Evolutionary conservation across 53 echinoderm and acorn worm genomes (phyloP).

Genomic region (Holothuria leucospilota): DNA sequence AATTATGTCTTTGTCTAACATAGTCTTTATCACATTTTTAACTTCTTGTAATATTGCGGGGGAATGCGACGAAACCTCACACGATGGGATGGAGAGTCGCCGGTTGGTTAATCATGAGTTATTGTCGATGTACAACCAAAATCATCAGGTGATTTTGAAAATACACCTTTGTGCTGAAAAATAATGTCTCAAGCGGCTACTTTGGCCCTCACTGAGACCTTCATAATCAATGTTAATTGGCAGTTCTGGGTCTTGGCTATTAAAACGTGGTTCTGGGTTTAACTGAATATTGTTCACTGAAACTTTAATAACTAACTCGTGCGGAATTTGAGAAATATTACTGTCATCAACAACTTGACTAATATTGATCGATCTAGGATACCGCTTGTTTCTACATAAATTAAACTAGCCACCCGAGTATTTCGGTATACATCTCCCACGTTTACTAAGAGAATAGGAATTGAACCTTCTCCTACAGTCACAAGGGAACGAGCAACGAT

Average conservation of each 20-base stretch:
- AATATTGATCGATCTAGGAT: background rate
- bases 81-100: conserved; percentile 20
- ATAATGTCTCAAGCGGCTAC: background rate
- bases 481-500: background rate
- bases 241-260: background rate
- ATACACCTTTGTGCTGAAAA: conserved; percentile 20
- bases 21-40: background rate
- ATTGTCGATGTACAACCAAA: conserved; percentile 42
- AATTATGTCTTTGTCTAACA: background rate
- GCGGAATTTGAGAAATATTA: too few species aligned
- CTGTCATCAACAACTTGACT: too few species aligned
- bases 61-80: conserved; percentile 39
- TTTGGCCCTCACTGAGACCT: background rate
- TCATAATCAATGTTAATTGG: background rate
- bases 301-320: too few species aligned
- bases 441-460: background rate
- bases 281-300: too few species aligned
- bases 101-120: conserved; percentile 42
- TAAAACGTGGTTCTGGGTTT: background rate
- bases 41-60: conserved; percentile 33
- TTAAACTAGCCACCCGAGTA: too few species aligned
- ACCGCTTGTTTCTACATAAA: too few species aligned
- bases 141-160: conserved; percentile 27
- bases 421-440: background rate
- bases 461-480: background rate